Evolutionary conservation across 2,888 invertebrate genomes (phyloP), one percentile per base, ranked within the genome.

Genomic region (Rhorus exstirpatorius): DNA sequence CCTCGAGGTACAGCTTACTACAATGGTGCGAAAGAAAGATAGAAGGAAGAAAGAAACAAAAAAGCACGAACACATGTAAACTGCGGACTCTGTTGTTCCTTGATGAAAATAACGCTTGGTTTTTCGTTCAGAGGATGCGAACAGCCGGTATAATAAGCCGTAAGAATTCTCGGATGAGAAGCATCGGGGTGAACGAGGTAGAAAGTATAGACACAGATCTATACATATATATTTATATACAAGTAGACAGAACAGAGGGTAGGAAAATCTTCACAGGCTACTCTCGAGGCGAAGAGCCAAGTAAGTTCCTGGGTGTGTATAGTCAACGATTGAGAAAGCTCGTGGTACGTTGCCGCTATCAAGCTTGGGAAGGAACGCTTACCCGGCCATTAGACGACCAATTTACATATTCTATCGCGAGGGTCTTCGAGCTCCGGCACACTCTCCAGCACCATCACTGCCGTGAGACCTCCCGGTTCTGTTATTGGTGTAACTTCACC

Each of bases 401-500:
- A 89, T 89, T 90, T 89, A 83, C 88, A 87, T 89, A 86, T 88
- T 84, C 85, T 85, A 89, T 87, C 85, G 83, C 74, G 41, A 49
- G 61, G 35, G 72, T 81, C 80, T 85, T 79, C 75, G 77, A 79
- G 85, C 81, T 70, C 38, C 78, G 65, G 80, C 61, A 51, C 61
- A 72, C 70, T 55, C 41, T 14, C 12, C 53, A n/a, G n/a, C 55
- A 44, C 41, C 70, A 2, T 51, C 65, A 19, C 17, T 58, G 19
- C 65, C 65, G 44, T 31, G 67, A 61, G 31, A 68, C 72, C 53
- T 46, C 63, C 35, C 83, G 83, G 85, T 87, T 88, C 86, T 87
- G 84, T 87, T 87, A 89, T 88, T 86, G 84, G 85, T 88, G 86
- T 88, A 90, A 89, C 85, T 90, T 87, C 80, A 83, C 80, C 84